These are phyloP conservation scores for Lipophrys pholis DNA, from an alignment of 2,113 vertebrate species.

Conservation along the genomic window DNA sequence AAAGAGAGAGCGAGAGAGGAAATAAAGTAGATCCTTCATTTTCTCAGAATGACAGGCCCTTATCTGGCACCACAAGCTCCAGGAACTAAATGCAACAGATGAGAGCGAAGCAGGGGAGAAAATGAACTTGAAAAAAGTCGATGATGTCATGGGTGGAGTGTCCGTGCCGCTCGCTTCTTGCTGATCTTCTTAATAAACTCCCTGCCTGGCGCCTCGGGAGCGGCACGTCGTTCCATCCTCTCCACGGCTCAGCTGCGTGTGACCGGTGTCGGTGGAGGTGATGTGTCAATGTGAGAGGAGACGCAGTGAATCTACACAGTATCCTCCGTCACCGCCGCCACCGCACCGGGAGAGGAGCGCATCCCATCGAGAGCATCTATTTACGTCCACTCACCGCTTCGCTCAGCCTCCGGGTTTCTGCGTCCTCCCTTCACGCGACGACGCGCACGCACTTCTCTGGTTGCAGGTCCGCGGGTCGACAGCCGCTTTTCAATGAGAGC, in stretches of 20 bases:
- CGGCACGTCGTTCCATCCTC: conserved; percentile 14
- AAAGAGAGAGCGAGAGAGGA: conserved; percentile 2
- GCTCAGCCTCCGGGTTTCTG: conserved; percentile 55
- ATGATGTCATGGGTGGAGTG: conserved; percentile 81
- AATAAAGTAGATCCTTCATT: background rate
- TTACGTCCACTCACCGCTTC: conserved; percentile 76
- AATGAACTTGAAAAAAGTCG: conserved; percentile 77
- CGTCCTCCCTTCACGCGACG: conserved; percentile 52
- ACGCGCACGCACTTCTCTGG: conserved; percentile 19
- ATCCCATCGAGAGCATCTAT: conserved; percentile 67
- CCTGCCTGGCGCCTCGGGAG: background rate
- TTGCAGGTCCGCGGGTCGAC: conserved; percentile 51
- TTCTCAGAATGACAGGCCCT: conserved; percentile 13
- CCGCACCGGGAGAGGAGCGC: conserved; percentile 72
- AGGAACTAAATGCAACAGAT: conserved; percentile 71
- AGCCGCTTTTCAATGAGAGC: conserved; percentile 62
- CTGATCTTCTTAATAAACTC: conserved; percentile 52
- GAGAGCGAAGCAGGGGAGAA: conserved; percentile 44
- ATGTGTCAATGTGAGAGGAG: conserved; percentile 41
- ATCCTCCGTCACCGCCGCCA: conserved; percentile 43
- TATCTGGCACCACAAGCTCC: conserved; percentile 8
- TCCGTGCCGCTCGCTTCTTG: conserved; percentile 39
- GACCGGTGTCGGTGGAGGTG: conserved; percentile 17
- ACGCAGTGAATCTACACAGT: conserved; percentile 53
- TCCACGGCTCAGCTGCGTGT: background rate